phyloP scores from a whole-genome alignment of 1,140 invertebrate species.

The Pinna nobilis region DNA sequence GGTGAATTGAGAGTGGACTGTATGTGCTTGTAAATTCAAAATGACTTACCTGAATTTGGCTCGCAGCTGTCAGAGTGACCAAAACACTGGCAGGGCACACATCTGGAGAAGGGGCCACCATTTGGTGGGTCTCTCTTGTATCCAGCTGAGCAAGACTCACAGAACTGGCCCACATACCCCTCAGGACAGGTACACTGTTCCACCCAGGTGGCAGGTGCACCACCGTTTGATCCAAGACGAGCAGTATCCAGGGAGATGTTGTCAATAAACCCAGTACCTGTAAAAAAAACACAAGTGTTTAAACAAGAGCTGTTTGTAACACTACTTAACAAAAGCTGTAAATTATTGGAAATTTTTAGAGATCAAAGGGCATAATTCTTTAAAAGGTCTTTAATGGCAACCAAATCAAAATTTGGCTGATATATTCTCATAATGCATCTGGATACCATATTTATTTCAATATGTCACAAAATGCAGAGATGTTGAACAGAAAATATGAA shows the following conservation, averaged over 20 bases:
- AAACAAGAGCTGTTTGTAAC: too few species aligned
- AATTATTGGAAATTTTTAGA: too few species aligned
- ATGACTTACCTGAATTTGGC: slow-evolving; percentile 86
- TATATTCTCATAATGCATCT: too few species aligned
- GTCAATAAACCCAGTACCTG: slow-evolving; percentile 90
- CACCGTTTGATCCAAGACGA: slow-evolving; percentile 84
- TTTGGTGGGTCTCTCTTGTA: slow-evolving; percentile 92
- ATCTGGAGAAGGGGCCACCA: slow-evolving; percentile 93
- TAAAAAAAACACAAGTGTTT: not conserved
- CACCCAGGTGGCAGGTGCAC: slow-evolving; percentile 87
- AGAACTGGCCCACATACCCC: slow-evolving; percentile 94
- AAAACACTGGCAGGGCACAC: slow-evolving; percentile 97
- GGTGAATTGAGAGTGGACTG: too few species aligned
- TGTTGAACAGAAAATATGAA: too few species aligned
- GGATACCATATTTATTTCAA: too few species aligned
- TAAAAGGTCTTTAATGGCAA: too few species aligned
- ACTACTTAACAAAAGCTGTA: not conserved
- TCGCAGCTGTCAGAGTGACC: slow-evolving; percentile 97
- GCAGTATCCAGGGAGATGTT: slow-evolving; percentile 92
- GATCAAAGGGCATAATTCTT: too few species aligned
- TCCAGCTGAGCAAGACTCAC: slow-evolving; percentile 96
- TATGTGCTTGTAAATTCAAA: not conserved
- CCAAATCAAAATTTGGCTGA: too few species aligned
- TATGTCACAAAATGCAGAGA: too few species aligned
- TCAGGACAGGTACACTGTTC: slow-evolving; percentile 95